Conservation (phyloP, 2,113 vertebrate species). For the Catharus bicknelli region DNA sequence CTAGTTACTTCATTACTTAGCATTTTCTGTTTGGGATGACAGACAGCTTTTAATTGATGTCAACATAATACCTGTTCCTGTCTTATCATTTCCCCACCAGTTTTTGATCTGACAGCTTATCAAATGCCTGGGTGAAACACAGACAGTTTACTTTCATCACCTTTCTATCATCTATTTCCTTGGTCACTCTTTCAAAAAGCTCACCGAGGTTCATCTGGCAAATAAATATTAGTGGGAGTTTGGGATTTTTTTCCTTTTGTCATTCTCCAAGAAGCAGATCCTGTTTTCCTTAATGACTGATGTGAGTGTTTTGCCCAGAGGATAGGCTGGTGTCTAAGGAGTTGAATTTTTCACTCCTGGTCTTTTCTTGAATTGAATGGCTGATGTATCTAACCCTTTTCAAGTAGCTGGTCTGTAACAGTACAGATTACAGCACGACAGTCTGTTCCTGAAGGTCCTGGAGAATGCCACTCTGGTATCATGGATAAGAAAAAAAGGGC, state of each 20-base stretch:
- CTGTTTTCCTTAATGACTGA: neutral
- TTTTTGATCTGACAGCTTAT: constrained; percentile 38
- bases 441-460: neutral
- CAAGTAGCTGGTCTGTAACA: neutral
- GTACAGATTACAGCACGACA: neutral
- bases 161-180: constrained; percentile 13
- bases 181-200: constrained; percentile 23
- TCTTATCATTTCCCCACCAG: neutral
- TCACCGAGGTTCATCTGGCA: neutral
- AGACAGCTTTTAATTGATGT: constrained; percentile 18
- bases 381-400: neutral
- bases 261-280: neutral
- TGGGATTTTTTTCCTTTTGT: neutral
- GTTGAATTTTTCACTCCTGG: neutral
- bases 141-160: constrained; percentile 37
- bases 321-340: neutral
- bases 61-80: neutral
- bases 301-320: neutral
- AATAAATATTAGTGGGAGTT: neutral
- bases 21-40: neutral
- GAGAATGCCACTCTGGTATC: neutral
- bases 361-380: neutral
- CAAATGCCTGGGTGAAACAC: neutral
- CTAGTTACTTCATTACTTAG: neutral
- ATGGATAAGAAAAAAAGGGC: neutral